Conservation (phyloP, 2,113 vertebrate species). For the Burhinus bistriatus region DNA sequence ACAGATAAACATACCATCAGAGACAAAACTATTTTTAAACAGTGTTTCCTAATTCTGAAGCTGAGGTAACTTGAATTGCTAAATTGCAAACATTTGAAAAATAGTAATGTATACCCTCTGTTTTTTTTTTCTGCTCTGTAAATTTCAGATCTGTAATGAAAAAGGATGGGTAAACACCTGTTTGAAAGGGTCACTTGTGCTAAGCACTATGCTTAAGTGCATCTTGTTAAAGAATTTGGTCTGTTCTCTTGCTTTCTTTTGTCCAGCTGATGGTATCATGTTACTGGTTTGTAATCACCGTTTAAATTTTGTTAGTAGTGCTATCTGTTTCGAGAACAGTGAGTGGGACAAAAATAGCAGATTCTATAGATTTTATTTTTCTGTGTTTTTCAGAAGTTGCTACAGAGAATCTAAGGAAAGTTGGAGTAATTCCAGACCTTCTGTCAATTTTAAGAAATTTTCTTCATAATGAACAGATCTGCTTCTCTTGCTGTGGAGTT, state of each 20-base stretch:
- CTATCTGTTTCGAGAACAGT: background rate
- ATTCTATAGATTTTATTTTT: background rate
- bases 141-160: background rate
- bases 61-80: background rate
- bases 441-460: slow-evolving; percentile 47
- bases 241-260: background rate
- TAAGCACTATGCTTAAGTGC: background rate
- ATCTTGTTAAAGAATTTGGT: background rate
- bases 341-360: background rate
- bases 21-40: background rate
- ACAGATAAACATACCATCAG: background rate
- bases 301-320: background rate
- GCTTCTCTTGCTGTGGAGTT: slow-evolving; percentile 55
- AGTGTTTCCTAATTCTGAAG: background rate
- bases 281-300: background rate
- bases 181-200: background rate
- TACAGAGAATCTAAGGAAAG: slow-evolving; percentile 29
- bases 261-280: background rate
- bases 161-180: background rate
- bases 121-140: background rate
- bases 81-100: background rate
- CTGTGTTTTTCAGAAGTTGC: slow-evolving; percentile 24
- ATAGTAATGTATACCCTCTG: background rate
- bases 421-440: slow-evolving; percentile 48
- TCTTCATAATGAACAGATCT: slow-evolving; percentile 43